Evolutionary conservation across 2,797 vertebrate genomes (phyloP).

Genomic region (Valencia hispanica): DNA sequence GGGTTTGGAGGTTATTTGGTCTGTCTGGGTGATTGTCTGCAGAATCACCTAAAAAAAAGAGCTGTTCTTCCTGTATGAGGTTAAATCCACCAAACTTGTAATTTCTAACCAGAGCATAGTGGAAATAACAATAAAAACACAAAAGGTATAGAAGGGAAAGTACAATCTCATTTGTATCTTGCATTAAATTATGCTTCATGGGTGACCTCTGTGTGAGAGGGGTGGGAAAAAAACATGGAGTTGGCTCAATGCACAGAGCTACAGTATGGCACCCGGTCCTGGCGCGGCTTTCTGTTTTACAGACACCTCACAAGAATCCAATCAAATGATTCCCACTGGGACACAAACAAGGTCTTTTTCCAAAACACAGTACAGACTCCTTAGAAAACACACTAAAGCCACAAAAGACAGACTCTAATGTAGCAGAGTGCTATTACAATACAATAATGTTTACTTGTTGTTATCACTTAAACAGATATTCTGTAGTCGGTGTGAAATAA

Average conservation of each 20-base stretch:
- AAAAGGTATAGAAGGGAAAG: neutral
- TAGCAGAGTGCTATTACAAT: conserved; percentile 4
- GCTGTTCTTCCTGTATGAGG: conserved; percentile 56
- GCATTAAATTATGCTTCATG: neutral
- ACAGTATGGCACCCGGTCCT: conserved; percentile 34
- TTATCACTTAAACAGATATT: neutral
- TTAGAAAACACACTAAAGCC: conserved; percentile 24
- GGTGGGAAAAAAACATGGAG: neutral
- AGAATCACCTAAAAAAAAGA: conserved; percentile 27
- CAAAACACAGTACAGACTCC: conserved; percentile 28
- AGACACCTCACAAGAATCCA: conserved; percentile 55
- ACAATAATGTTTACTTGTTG: neutral
- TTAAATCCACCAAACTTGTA: conserved; percentile 50
- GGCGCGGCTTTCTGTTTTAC: conserved; percentile 27
- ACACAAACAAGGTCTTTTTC: conserved; percentile 30
- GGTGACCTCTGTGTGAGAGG: neutral
- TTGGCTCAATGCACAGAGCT: conserved; percentile 20
- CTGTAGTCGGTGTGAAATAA: neutral
- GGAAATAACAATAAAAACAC: neutral
- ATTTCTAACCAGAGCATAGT: neutral
- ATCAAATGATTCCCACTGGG: conserved; percentile 49
- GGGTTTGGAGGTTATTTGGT: conserved; percentile 68
- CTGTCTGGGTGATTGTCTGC: conserved; percentile 66
- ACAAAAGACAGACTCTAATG: conserved; percentile 2
- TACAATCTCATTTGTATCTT: neutral